These are phyloP conservation scores for Plebejus melissa DNA, from an alignment of 2,888 invertebrate genomes.

Conservation along the genomic window DNA sequence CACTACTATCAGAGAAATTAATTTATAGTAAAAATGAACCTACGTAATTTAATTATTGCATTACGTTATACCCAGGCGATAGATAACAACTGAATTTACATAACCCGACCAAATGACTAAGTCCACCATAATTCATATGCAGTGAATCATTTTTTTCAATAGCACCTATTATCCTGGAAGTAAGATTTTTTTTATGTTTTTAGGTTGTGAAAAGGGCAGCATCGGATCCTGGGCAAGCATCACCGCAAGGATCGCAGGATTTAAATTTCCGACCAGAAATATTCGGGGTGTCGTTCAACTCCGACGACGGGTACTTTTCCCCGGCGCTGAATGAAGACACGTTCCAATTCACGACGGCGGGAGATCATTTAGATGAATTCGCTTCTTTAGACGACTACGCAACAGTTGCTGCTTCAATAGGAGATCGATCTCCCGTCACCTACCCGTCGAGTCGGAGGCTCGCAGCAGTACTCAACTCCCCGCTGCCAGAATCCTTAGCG, in stretches of 20 bases:
- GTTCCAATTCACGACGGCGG: constrained; percentile 80
- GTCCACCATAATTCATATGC: no score
- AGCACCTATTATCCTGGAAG: neutral
- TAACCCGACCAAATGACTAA: no score
- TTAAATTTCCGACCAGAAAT: constrained; percentile 80
- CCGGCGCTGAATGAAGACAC: constrained; percentile 87
- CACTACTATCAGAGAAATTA: no score
- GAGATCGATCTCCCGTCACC: constrained; percentile 78
- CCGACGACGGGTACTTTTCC: constrained; percentile 81
- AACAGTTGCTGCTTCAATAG: constrained; percentile 76
- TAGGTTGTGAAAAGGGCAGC: constrained; percentile 85
- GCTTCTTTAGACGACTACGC: constrained; percentile 82
- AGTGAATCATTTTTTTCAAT: constrained; percentile 20
- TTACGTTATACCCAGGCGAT: no score
- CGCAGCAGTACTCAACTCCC: constrained; percentile 88
- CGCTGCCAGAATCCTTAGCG: constrained; percentile 87
- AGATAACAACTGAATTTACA: no score
- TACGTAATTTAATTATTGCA: no score
- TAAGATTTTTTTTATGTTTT: constrained; percentile 9
- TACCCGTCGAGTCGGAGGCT: constrained; percentile 85
- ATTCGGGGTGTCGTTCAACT: constrained; percentile 82
- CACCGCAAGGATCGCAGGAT: constrained; percentile 68
- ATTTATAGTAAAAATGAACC: no score
- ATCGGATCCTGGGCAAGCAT: constrained; percentile 84
- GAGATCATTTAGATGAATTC: constrained; percentile 82